Evolutionary conservation across 1,140 invertebrate species (phyloP).

Genomic region (Drosophila auraria): DNA sequence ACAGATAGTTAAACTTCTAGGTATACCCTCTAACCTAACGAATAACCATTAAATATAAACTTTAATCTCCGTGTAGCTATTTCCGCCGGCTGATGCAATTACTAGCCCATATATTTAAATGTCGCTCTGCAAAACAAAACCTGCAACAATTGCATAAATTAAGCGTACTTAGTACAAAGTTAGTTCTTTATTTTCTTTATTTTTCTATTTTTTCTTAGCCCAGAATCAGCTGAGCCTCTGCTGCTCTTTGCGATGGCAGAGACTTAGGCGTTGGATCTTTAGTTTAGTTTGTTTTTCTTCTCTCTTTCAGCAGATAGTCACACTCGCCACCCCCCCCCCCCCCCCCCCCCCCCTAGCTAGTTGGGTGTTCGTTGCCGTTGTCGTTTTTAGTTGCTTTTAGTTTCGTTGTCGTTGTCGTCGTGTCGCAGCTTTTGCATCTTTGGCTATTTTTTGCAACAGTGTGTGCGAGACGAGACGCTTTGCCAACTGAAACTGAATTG

Average conservation of each 20-base stretch:
- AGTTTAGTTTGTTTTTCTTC: constrained; percentile 69
- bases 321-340: constrained; percentile 3
- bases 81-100: constrained; percentile 58
- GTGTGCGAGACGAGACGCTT: constrained; percentile 66
- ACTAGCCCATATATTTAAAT: constrained; percentile 57
- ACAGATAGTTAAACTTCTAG: background rate
- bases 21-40: too few species aligned
- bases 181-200: constrained; percentile 40
- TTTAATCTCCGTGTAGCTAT: constrained; percentile 25
- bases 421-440: constrained; percentile 69
- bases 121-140: constrained; percentile 21
- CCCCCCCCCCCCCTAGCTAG: constrained; percentile 2
- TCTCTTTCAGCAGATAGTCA: constrained; percentile 32
- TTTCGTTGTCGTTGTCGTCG: constrained; percentile 39
- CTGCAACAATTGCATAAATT: constrained; percentile 65
- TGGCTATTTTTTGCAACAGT: constrained; percentile 9
- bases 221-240: constrained; percentile 57
- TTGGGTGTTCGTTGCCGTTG: constrained; percentile 26
- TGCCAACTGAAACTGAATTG: constrained; percentile 68
- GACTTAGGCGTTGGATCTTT: constrained; percentile 63
- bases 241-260: constrained; percentile 42
- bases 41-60: constrained; percentile 7
- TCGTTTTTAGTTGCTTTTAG: constrained; percentile 23
- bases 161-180: constrained; percentile 40
- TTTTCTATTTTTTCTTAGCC: constrained; percentile 15